Conservation (phyloP, 1,140 invertebrate species). For the Acromyrmex echinatior region DNA sequence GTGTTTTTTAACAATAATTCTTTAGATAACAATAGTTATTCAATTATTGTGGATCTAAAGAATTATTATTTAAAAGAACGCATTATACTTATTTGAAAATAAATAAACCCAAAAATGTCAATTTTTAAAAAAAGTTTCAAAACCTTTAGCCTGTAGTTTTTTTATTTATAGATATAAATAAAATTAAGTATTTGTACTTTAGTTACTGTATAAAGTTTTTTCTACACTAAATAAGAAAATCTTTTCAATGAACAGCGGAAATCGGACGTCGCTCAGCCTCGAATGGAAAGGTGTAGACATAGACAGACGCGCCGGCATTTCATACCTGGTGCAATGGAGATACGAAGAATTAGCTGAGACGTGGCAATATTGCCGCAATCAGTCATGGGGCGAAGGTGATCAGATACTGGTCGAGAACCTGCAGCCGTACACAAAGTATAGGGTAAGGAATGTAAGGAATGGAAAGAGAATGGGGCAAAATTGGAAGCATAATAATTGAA, state of each 20-base stretch:
- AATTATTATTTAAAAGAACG: no score
- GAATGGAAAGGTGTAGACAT: slow-evolving; percentile 90
- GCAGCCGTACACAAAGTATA: slow-evolving; percentile 95
- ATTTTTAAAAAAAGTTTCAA: no score
- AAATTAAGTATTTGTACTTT: background rate
- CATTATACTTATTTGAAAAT: no score
- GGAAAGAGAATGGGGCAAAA: background rate
- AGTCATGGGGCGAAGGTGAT: slow-evolving; percentile 89
- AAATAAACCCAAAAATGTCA: no score
- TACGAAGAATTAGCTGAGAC: slow-evolving; percentile 90
- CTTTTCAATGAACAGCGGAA: slow-evolving; percentile 85
- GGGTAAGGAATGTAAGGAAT: slow-evolving; percentile 87
- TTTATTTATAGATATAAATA: no score
- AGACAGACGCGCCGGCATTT: slow-evolving; percentile 84
- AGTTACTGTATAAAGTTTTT: background rate
- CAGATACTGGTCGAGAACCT: slow-evolving; percentile 92
- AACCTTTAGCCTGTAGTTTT: no score
- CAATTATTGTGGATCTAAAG: no score
- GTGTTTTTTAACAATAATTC: no score
- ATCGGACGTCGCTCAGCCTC: slow-evolving; percentile 92
- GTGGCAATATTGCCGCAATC: slow-evolving; percentile 92
- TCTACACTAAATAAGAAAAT: background rate
- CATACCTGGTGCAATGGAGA: slow-evolving; percentile 92
- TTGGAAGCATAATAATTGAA: background rate
- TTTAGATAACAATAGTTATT: no score